A percentile compares a stretch with the other conserved stretches of the same genome.
These are phyloP conservation scores for Perca flavescens DNA, from an alignment of 2,113 vertebrate species.

Conservation along the genomic window DNA sequence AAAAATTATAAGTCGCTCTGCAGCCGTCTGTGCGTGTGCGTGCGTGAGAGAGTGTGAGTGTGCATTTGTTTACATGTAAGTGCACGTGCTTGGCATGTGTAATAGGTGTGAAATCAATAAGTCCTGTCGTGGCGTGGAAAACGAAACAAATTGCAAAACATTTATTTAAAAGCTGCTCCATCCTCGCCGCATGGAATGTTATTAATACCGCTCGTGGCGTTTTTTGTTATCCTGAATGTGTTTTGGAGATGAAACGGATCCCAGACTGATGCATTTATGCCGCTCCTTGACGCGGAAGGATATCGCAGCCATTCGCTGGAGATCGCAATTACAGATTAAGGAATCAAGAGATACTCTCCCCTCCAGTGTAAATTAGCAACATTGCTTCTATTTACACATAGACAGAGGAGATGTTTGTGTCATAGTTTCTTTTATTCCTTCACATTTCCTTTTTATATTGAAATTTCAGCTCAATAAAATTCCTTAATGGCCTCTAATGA, in stretches of 20 bases:
- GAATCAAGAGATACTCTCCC: slow-evolving; percentile 66
- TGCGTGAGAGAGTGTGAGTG: slow-evolving; percentile 36
- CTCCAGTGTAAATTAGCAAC: slow-evolving; percentile 61
- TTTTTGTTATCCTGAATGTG: slow-evolving; percentile 65
- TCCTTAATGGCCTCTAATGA: slow-evolving; percentile 61
- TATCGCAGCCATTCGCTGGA: slow-evolving; percentile 68
- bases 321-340: slow-evolving; percentile 78
- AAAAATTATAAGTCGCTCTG: slow-evolving; percentile 78
- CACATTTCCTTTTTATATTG: slow-evolving; percentile 33
- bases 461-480: slow-evolving; percentile 54
- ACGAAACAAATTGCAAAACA: slow-evolving; percentile 69
- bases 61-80: slow-evolving; percentile 73
- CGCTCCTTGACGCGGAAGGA: slow-evolving; percentile 64
- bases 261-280: slow-evolving; percentile 74
- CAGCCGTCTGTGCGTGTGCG: slow-evolving; percentile 63
- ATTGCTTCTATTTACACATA: slow-evolving; percentile 50
- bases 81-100: slow-evolving; percentile 74
- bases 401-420: slow-evolving; percentile 39
- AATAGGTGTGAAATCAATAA: slow-evolving; percentile 82
- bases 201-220: slow-evolving; percentile 72
- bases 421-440: slow-evolving; percentile 22
- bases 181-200: slow-evolving; percentile 61
- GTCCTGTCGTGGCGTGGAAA: slow-evolving; percentile 70
- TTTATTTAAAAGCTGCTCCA: slow-evolving; percentile 71
- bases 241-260: slow-evolving; percentile 74